phyloP scores from a whole-genome alignment of 2,797 vertebrate species.

The Vultur gryphus region DNA sequence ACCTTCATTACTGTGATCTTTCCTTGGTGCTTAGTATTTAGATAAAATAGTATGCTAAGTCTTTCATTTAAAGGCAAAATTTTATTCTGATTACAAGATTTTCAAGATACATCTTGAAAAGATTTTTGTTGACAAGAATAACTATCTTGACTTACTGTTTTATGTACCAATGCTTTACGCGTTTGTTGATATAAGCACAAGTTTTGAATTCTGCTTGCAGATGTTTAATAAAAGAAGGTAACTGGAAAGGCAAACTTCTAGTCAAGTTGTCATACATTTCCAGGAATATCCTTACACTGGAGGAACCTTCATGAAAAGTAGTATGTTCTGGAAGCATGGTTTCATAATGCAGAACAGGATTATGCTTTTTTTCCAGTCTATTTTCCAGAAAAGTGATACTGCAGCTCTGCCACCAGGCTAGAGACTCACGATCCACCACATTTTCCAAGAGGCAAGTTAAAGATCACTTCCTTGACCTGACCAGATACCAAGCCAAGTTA shows the following conservation, averaged over 20 bases:
- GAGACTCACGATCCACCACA: neutral
- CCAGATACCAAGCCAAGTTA: slow-evolving; percentile 55
- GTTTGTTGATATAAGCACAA: slow-evolving; percentile 61
- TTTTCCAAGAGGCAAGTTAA: slow-evolving; percentile 50
- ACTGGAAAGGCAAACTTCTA: slow-evolving; percentile 16
- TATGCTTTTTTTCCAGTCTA: neutral
- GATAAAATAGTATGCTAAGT: slow-evolving; percentile 62
- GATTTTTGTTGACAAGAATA: slow-evolving; percentile 52
- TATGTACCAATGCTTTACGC: slow-evolving; percentile 43
- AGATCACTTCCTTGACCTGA: slow-evolving; percentile 44
- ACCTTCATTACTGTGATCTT: slow-evolving; percentile 19
- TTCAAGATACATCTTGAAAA: slow-evolving; percentile 63
- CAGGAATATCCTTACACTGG: slow-evolving; percentile 40
- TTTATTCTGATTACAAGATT: slow-evolving; percentile 69
- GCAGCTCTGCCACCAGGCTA: slow-evolving; percentile 21
- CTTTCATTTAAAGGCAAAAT: slow-evolving; percentile 56
- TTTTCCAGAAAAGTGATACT: slow-evolving; percentile 13
- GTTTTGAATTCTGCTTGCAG: slow-evolving; percentile 46
- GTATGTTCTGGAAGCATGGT: slow-evolving; percentile 50
- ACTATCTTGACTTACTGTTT: slow-evolving; percentile 57
- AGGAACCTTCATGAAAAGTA: neutral
- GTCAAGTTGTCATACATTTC: slow-evolving; percentile 32
- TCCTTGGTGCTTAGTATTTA: neutral
- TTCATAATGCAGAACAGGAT: neutral
- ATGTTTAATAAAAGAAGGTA: slow-evolving; percentile 36